Evolutionary conservation across 2,113 vertebrate species (phyloP).

Genomic region (Galeopterus variegatus): DNA sequence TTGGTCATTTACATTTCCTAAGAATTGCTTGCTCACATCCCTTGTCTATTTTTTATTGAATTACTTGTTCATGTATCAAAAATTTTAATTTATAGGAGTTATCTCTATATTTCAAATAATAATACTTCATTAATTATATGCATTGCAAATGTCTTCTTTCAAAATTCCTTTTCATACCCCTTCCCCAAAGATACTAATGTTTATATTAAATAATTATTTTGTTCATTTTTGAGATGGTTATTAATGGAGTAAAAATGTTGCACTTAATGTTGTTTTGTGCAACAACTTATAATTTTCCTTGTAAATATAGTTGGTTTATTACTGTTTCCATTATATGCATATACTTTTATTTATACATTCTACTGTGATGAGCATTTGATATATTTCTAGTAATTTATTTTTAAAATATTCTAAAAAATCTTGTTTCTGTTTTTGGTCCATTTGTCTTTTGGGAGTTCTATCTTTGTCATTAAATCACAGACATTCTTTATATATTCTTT

Average conservation of each 20-base stretch:
- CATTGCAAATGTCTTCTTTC: not conserved
- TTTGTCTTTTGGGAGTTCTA: not conserved
- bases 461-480: not conserved
- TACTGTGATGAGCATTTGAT: not conserved
- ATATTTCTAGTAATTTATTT: not conserved
- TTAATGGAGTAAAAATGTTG: not conserved
- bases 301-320: not conserved
- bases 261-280: not conserved
- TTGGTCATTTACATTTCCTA: not conserved
- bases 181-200: not conserved
- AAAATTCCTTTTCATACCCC: not conserved
- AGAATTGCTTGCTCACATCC: not conserved
- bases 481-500: not conserved
- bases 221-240: not conserved
- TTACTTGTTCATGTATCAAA: not conserved
- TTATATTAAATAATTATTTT: not conserved
- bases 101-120: not conserved
- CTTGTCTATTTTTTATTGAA: not conserved
- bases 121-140: not conserved
- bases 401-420: not conserved
- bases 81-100: not conserved
- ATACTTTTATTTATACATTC: not conserved
- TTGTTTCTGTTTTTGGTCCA: not conserved
- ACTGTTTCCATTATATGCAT: not conserved
- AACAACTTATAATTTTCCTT: not conserved